Base-by-base conservation (phyloP, 2,113 vertebrate species). In the Furnarius figulus region DNA sequence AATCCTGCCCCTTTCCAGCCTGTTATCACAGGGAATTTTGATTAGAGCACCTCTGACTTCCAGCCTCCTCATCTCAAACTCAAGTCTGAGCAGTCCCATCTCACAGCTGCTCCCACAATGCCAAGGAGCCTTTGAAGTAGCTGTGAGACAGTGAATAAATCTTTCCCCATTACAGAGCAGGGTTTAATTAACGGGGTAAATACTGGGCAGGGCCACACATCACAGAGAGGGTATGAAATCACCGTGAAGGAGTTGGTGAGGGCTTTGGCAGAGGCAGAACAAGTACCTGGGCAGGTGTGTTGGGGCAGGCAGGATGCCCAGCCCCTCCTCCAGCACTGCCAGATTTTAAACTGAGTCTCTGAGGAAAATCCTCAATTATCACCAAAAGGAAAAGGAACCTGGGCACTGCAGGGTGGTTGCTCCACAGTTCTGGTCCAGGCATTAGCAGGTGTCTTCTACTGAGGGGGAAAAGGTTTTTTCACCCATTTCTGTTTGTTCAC, bases 401-500 rank as follows among this genome's bases (percentile, higher is more conserved):
- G 33, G 13, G 24, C 31, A 21, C 47, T 2, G 21, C 8, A 8
- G 14, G 1, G 6, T 4, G 56, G 31, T 63, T 20, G 9, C 27
- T 49, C 25, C 87, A 59, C 56, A 20, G 53, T 55, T 55, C 53
- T 31, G 53, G 30, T 55, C 53, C 53, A 55, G 53, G 18, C 53
- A 55, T 31, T 31, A 55, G 53, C 53, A 55, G 33, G 20, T 8
- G 13, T 8, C 12, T 78, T 56, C 40, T 46, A 21, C 11, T 6
- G 2, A n/a, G n/a, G n/a, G n/a, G 1, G 44, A n/a, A 25, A 12
- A 39, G 31, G 3, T 55, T 79, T 75, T 66, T 14, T 42, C 42
- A 47, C 55, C 37, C 11, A 0, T 47, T 68, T 15, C 40, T 39
- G 8, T 0, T 0, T 12, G 16, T 12, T 42, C 46, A 35, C 12